Conservation (phyloP, 2,888 invertebrate species). For the Uloborus plumipes region DNA sequence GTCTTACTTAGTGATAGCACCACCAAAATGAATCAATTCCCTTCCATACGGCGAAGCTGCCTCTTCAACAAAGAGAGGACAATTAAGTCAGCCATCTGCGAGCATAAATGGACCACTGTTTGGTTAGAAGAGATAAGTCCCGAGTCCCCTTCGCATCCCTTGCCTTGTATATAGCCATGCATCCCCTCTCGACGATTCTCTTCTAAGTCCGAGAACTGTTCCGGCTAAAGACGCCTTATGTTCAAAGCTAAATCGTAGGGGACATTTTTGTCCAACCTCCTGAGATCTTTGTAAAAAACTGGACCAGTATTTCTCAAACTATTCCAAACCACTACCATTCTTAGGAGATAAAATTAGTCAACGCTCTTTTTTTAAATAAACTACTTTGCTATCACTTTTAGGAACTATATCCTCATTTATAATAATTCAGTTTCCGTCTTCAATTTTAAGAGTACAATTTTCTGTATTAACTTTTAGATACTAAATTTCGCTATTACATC, state of each 20-base stretch:
- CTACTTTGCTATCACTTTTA: too few relatives aligned
- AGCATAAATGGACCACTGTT: constrained; percentile 64
- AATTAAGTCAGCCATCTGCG: constrained; percentile 64
- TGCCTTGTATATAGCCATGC: constrained; percentile 32
- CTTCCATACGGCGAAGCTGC: constrained; percentile 45
- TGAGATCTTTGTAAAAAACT: too few relatives aligned
- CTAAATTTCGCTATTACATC: too few relatives aligned
- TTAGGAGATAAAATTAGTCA: too few relatives aligned
- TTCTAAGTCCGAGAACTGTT: constrained; percentile 44
- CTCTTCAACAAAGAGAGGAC: constrained; percentile 59
- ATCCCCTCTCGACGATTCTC: constrained; percentile 15
- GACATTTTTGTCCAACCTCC: constrained; percentile 32
- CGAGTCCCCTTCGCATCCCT: constrained; percentile 39
- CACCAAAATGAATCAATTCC: constrained; percentile 62
- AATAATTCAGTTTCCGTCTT: too few relatives aligned
- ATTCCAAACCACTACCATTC: too few relatives aligned
- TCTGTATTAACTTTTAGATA: too few relatives aligned
- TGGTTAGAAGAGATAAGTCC: constrained; percentile 62
- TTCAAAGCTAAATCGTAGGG: not conserved
- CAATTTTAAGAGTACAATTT: too few relatives aligned
- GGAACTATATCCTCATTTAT: too few relatives aligned
- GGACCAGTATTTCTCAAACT: too few relatives aligned
- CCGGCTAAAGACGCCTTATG: constrained; percentile 24
- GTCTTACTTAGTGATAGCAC: constrained; percentile 62
- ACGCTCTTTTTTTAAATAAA: too few relatives aligned